These are phyloP conservation scores for Microtus obscurus DNA, from an alignment of 2,797 vertebrate genomes.

Conservation along the genomic window DNA sequence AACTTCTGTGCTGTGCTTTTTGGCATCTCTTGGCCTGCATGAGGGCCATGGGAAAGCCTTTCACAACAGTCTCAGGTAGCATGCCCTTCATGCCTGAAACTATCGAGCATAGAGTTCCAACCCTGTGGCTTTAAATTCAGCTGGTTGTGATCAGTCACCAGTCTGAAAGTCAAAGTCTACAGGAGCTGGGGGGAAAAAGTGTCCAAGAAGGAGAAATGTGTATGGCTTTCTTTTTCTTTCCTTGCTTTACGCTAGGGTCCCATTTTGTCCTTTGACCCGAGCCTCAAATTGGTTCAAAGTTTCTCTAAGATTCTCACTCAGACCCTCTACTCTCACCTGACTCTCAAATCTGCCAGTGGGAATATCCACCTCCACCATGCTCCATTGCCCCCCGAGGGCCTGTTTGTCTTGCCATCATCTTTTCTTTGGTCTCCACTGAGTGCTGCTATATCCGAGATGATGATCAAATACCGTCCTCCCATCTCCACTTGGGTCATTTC, in stretches of 20 bases:
- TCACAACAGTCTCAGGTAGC: slow-evolving; percentile 7
- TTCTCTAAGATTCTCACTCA: not conserved
- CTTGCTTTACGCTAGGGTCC: not conserved
- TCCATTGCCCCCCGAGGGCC: too few species aligned
- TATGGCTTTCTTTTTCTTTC: not conserved
- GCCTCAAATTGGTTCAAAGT: not conserved
- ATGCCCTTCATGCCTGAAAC: not conserved
- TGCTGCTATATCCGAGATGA: not conserved
- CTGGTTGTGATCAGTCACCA: not conserved
- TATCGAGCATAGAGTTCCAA: not conserved
- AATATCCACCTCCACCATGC: not conserved
- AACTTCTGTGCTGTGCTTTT: slow-evolving; percentile 10
- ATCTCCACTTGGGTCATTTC: not conserved
- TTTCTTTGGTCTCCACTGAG: not conserved
- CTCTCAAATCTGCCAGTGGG: not conserved
- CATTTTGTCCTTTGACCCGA: too few species aligned
- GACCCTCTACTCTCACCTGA: not conserved
- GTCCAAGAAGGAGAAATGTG: not conserved
- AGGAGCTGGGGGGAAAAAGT: not conserved
- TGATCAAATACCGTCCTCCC: not conserved
- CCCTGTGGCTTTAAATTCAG: not conserved
- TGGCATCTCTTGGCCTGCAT: not conserved
- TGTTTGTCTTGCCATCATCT: not conserved
- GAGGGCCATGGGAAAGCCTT: not conserved
- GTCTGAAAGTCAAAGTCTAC: not conserved